Base-by-base conservation (phyloP, 1,140 invertebrate genomes). In the Radopholus similis region DNA sequence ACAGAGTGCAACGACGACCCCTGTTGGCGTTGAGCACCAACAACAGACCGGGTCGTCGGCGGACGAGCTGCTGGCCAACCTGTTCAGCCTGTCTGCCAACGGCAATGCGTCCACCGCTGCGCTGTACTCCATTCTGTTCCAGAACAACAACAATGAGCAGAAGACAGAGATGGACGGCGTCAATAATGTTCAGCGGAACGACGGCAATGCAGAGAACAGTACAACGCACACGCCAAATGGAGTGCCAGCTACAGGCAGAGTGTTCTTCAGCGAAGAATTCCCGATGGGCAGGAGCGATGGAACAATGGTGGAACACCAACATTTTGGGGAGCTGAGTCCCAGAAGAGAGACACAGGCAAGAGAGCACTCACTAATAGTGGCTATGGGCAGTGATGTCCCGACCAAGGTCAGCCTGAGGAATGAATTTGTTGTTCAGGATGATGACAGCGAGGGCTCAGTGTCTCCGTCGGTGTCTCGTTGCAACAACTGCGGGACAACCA, bases 401-500 rank as follows among this genome's bases (percentile, higher is more conserved):
- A n/a, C 11, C n/a, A 1, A 11, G 38, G 38, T 40, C n/a, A 13
- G 11, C 38, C 38, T 0, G 38, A 26, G 11, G 38, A 42, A 13
- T n/a, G 18, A 13, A 13, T n/a, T n/a, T 11, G 11, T 42, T 42
- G 23, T 51, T 6, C 47, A 51, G 47, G 47, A 51, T 11, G 23
- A 51, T 51, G 47, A 51, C 47, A 51, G 47, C 23, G 47, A 51
- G 5, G n/a, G 47, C 21, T 51, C 23, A 21, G 8, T 51, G 2
- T 37, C 47, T 3, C 23, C 32, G 21, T 72, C 68, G 5, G 68
- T 71, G 21, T 56, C 77, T 2, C 64, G 74, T 26, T 80, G 77
- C 51, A 72, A 64, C 44, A 81, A 81, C 49, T 81, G 79, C 63
- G 57, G 57, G 9, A 81, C 79, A 21, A 82, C 72, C n/a, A 83